A percentile compares a stretch with the other conserved stretches of the same genome.
These are phyloP conservation scores for Saturnia pavonia DNA, from an alignment of 2,888 invertebrate genomes.

Conservation along the genomic window DNA sequence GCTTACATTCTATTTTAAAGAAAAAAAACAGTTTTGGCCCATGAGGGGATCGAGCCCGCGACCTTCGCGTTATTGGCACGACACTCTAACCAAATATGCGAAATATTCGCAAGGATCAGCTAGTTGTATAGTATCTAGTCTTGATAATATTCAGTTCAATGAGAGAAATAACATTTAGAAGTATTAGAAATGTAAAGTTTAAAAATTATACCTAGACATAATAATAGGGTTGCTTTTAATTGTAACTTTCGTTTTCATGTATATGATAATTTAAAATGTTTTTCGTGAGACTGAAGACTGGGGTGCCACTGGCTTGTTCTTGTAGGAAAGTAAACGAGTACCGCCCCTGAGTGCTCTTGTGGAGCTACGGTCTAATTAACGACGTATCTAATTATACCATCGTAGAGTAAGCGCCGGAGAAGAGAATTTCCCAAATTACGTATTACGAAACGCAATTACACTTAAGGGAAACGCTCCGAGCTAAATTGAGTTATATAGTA, in stretches of 20 bases:
- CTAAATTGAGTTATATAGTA: slow-evolving; percentile 55
- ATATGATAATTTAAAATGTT: slow-evolving; percentile 40
- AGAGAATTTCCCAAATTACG: slow-evolving; percentile 74
- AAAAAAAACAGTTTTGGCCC: no score
- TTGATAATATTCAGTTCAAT: not conserved
- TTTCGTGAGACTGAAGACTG: slow-evolving; percentile 34
- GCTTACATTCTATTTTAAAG: no score
- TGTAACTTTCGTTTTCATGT: not conserved
- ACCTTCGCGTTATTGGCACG: no score
- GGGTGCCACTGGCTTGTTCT: slow-evolving; percentile 43
- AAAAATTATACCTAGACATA: not conserved
- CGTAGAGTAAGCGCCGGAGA: slow-evolving; percentile 54
- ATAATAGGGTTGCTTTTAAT: not conserved
- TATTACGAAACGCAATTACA: slow-evolving; percentile 72
- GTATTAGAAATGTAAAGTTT: not conserved
- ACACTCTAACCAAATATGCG: no score
- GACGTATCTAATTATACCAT: slow-evolving; percentile 78
- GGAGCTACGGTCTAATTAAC: slow-evolving; percentile 72
- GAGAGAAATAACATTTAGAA: not conserved
- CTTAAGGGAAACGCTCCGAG: slow-evolving; percentile 61
- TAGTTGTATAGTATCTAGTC: slow-evolving; percentile 7
- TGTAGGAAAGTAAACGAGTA: slow-evolving; percentile 59
- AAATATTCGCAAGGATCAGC: no score
- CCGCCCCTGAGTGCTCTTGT: slow-evolving; percentile 66
- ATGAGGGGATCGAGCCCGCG: no score